Percentiles rank a stretch among this genome's conserved stretches.
Evolutionary conservation across 2,113 vertebrate genomes (phyloP).

Genomic region (Hydrolagus affinis): DNA sequence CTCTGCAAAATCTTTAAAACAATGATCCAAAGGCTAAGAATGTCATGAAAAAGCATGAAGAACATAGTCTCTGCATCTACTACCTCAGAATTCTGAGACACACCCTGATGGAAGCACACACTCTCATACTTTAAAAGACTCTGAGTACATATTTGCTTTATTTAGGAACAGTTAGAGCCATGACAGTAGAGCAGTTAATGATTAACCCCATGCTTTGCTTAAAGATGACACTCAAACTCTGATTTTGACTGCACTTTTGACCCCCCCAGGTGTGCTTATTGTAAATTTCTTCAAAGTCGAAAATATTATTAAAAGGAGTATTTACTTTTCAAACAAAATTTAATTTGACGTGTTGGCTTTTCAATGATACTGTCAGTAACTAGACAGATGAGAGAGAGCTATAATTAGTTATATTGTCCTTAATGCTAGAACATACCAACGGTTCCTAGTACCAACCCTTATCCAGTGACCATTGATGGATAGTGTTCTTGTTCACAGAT

Average conservation of each 20-base stretch:
- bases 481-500: neutral
- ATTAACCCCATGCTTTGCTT: constrained; percentile 2
- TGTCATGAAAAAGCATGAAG: too few relatives aligned
- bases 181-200: neutral
- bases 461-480: neutral
- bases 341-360: neutral
- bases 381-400: too few relatives aligned
- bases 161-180: neutral
- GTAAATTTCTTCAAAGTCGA: neutral
- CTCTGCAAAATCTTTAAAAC: too few relatives aligned
- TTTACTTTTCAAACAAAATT: neutral
- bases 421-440: too few relatives aligned
- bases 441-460: neutral
- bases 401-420: too few relatives aligned
- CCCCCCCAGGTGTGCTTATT: neutral
- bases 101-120: neutral
- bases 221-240: constrained; percentile 13
- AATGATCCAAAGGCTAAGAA: too few relatives aligned
- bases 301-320: neutral
- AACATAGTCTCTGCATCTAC: too few relatives aligned
- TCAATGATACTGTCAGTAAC: neutral
- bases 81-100: too few relatives aligned
- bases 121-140: neutral
- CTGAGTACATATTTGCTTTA: constrained; percentile 28
- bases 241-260: neutral